Evolutionary conservation across 2,113 vertebrate species (phyloP), one percentile per base, ranked within the genome.

Genomic region (Oncorhynchus nerka): DNA sequence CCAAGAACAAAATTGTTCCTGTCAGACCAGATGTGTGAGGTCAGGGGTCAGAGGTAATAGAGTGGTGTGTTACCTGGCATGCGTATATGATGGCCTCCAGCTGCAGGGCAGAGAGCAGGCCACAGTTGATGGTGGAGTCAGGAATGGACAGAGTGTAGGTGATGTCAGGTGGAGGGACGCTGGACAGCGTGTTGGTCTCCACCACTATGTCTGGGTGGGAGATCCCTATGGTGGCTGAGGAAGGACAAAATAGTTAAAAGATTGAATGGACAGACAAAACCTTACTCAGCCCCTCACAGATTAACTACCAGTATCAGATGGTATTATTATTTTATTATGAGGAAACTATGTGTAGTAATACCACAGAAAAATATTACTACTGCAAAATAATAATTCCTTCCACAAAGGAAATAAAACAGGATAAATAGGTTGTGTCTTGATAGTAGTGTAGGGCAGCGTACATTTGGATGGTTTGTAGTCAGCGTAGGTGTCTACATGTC

Each of bases 171-270:
- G 98, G 98, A 4, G 98, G 98, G 7, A 99, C 97, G 0, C 98
- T 99, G 83, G 97, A 99, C 1, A 99, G 90, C 0, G 98, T 99
- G 93, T 96, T 99, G 0, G 98, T 99, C 87, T 99, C 98, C 68
- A 99, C 98, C 75, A 99, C 98, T 0, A 95, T 95, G 91, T 99
- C 98, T 0, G 98, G 98, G 85, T 99, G 97, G 75, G 96, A 96
- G 84, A 93, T 97, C 83, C 98, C 98, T 30, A 98, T 92, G 81
- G 95, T 98, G 82, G 96, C 98, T 99, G 87, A 11, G 45, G 64
- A 76, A 62, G 75, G 32, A 22, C 0, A 81, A 45, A 51, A 64
- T 64, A 69, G 11, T 19, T 55, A 19, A 16, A 55, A 55, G 51
- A 55, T 55, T 19, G 51, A 55, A 12, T 22, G 16, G 65, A 45